Percentiles rank a stretch among this genome's conserved stretches.
These are phyloP conservation scores for Poeciliopsis occidentalis DNA, from an alignment of 2,113 vertebrate species.

Conservation along the genomic window DNA sequence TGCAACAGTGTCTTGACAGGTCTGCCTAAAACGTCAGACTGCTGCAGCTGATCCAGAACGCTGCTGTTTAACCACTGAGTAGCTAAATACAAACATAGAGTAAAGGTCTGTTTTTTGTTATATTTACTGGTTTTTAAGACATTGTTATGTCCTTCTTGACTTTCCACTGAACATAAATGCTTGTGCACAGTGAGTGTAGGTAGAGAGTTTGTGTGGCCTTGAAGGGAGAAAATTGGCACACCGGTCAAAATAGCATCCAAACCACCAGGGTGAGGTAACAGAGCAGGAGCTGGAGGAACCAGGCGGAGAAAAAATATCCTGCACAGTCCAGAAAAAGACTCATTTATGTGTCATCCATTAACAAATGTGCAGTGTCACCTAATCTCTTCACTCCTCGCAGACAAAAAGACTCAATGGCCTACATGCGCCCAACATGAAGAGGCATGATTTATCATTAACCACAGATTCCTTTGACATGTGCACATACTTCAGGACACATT, in stretches of 20 bases:
- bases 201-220: slow-evolving; percentile 47
- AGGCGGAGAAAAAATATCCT: slow-evolving; percentile 45
- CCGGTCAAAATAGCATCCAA: slow-evolving; percentile 79
- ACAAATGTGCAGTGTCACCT: slow-evolving; percentile 61
- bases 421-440: slow-evolving; percentile 26
- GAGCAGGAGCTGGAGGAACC: slow-evolving; percentile 54
- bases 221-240: slow-evolving; percentile 73
- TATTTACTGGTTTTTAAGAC: too few relatives aligned
- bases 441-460: slow-evolving; percentile 11
- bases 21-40: too few relatives aligned
- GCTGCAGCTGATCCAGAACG: too few relatives aligned
- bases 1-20: too few relatives aligned
- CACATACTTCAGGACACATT: slow-evolving; percentile 2
- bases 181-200: slow-evolving; percentile 18
- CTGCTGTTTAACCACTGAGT: too few relatives aligned
- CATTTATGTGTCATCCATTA: slow-evolving; percentile 59
- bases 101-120: too few relatives aligned
- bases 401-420: slow-evolving; percentile 43
- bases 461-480: slow-evolving; percentile 9
- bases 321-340: slow-evolving; percentile 50
- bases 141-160: background rate
- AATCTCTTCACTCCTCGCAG: slow-evolving; percentile 36
- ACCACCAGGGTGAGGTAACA: slow-evolving; percentile 71
- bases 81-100: too few relatives aligned
- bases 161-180: background rate